These are phyloP conservation scores for Selenia dentaria DNA, from an alignment of 2,888 invertebrate genomes.

Conservation along the genomic window DNA sequence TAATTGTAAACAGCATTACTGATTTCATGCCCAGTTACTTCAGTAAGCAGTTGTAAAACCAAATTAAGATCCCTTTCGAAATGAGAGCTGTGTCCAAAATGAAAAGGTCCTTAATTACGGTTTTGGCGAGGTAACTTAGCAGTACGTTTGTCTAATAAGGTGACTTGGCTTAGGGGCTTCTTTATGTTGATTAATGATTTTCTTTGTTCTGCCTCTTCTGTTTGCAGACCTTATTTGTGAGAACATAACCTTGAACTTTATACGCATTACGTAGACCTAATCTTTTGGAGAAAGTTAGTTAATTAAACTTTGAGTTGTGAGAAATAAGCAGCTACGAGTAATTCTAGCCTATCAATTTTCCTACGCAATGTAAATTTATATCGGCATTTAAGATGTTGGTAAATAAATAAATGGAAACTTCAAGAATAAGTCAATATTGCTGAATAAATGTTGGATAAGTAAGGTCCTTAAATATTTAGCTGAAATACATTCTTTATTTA, in stretches of 20 bases:
- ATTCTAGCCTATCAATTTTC: too few relatives aligned
- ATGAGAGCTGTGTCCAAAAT: conserved; percentile 21
- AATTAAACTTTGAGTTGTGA: too few relatives aligned
- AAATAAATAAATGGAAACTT: too few relatives aligned
- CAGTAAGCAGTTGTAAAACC: conserved; percentile 33
- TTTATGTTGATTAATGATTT: conserved; percentile 13
- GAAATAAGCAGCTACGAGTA: too few relatives aligned
- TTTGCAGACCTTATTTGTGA: not conserved
- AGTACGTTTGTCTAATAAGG: conserved; percentile 10
- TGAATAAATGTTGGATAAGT: too few relatives aligned
- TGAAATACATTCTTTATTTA: too few relatives aligned
- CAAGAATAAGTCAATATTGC: too few relatives aligned
- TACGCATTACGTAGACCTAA: too few relatives aligned
- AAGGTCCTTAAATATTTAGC: too few relatives aligned
- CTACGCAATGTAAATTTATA: too few relatives aligned
- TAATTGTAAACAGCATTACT: conserved; percentile 28
- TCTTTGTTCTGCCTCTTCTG: conserved; percentile 3
- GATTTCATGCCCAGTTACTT: conserved; percentile 28
- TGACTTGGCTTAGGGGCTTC: not conserved
- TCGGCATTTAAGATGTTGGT: too few relatives aligned
- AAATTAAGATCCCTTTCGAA: conserved; percentile 27
- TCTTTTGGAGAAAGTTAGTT: too few relatives aligned
- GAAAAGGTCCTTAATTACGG: conserved; percentile 13
- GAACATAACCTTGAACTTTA: not conserved
- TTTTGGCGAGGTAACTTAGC: conserved; percentile 7